Percentiles rank a stretch among this genome's conserved stretches.
phyloP scores from a whole-genome alignment of 1,140 invertebrate species.

The Formica exsecta region DNA sequence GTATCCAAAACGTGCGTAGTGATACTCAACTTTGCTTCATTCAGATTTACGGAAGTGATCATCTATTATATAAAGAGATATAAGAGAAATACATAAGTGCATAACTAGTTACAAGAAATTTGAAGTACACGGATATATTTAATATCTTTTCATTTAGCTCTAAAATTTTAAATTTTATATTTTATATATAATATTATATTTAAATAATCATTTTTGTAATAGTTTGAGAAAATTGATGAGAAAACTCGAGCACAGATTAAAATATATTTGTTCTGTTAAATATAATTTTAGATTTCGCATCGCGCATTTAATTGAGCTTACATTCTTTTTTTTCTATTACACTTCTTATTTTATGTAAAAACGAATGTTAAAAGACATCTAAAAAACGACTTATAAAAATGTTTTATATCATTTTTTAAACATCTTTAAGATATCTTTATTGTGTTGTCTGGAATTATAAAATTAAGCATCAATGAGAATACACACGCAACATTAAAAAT shows the following conservation, averaged over 20 bases:
- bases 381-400: no score
- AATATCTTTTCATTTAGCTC: background rate
- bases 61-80: conserved; percentile 5
- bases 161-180: background rate
- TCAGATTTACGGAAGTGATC: background rate
- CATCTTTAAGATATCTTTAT: no score
- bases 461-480: no score
- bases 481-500: no score
- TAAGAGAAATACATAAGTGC: background rate
- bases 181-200: background rate
- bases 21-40: conserved; percentile 14
- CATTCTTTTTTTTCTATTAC: no score
- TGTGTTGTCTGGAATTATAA: no score
- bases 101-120: background rate
- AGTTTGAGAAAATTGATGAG: background rate
- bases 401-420: no score
- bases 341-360: no score
- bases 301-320: no score
- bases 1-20: conserved; percentile 23
- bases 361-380: no score
- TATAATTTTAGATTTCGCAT: background rate
- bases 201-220: conserved; percentile 8
- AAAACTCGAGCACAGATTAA: background rate
- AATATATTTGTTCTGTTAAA: background rate
- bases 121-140: background rate